phyloP scores from a whole-genome alignment of 2,113 vertebrate genomes.

The Numida meleagris region DNA sequence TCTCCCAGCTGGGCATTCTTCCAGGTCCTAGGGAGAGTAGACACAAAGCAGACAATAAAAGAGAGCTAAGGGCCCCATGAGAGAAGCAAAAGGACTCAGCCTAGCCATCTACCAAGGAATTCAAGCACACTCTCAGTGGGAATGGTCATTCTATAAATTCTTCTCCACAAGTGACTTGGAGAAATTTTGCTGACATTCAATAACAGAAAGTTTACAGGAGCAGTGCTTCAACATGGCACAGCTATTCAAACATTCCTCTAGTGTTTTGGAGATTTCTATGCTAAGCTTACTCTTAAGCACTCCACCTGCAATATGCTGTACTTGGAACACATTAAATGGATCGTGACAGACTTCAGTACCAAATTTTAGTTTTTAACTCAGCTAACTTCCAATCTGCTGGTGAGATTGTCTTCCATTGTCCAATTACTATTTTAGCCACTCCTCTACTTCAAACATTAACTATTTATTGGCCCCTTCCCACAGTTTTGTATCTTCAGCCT shows the following conservation, averaged over 20 bases:
- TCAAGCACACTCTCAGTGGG: background rate
- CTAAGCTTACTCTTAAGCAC: background rate
- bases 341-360: background rate
- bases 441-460: background rate
- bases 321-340: background rate
- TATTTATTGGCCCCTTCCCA: background rate
- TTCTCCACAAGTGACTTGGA: background rate
- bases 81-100: background rate
- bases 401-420: background rate
- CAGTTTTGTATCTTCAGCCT: background rate
- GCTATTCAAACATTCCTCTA: background rate
- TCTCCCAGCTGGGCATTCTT: slow-evolving; percentile 95
- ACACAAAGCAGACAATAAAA: slow-evolving; percentile 7
- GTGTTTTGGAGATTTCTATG: background rate
- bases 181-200: background rate
- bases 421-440: background rate
- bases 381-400: background rate
- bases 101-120: background rate
- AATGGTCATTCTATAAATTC: background rate
- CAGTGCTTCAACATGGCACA: background rate
- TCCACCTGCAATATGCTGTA: background rate
- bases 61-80: background rate
- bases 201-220: background rate
- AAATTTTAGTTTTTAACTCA: background rate
- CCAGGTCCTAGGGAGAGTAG: slow-evolving; percentile 86